Evolutionary conservation across 2,797 vertebrate species (phyloP).

Genomic region (Echiichthys vipera): DNA sequence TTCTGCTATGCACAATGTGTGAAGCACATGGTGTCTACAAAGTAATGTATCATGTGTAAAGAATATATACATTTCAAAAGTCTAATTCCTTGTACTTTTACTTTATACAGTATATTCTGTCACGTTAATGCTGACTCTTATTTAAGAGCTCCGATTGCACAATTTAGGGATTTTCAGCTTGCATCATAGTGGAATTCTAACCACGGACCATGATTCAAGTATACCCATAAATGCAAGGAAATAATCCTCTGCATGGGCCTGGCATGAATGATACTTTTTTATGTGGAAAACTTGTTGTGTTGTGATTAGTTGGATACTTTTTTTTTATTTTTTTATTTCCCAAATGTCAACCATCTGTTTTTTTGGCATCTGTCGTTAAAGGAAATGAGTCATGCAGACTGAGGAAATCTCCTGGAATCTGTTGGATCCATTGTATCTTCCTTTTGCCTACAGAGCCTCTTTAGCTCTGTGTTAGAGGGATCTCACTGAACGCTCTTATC

Average conservation of each 20-base stretch:
- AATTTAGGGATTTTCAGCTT: constrained; percentile 39
- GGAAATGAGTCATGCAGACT: constrained; percentile 53
- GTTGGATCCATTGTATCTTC: constrained; percentile 71
- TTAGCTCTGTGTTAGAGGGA: constrained; percentile 63
- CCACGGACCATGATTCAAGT: not conserved
- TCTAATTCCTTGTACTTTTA: not conserved
- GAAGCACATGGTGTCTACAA: constrained; percentile 7
- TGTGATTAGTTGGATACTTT: constrained; percentile 10
- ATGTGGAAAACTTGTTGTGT: constrained; percentile 4
- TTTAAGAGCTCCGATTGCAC: constrained; percentile 23
- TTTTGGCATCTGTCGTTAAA: constrained; percentile 58
- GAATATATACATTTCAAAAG: constrained; percentile 4
- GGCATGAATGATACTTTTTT: not conserved
- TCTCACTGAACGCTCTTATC: constrained; percentile 76
- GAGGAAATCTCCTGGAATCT: constrained; percentile 57
- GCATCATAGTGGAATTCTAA: constrained; percentile 20
- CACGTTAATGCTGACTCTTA: constrained; percentile 5
- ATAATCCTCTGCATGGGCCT: not conserved
- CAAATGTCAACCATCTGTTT: constrained; percentile 55
- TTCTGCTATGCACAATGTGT: constrained; percentile 1
- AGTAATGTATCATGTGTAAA: constrained; percentile 26
- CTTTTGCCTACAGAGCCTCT: constrained; percentile 58
- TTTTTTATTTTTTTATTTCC: constrained; percentile 12
- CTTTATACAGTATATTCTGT: not conserved
- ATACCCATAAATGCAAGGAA: not conserved